These are phyloP conservation scores for Rhinichthys klamathensis DNA, from an alignment of 2,113 vertebrate species.

Conservation along the genomic window DNA sequence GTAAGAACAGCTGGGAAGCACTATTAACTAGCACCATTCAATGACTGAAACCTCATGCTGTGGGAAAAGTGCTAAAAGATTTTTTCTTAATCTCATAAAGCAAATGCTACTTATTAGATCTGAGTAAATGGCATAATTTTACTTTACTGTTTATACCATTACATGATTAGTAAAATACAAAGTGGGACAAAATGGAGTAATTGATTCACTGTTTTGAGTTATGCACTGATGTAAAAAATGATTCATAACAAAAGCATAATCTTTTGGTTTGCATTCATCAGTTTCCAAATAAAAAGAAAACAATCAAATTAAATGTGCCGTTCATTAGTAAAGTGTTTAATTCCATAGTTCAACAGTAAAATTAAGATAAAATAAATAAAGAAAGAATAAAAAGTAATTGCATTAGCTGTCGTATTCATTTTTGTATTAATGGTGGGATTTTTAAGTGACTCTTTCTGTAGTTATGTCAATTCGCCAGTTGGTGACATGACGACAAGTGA, in stretches of 20 bases:
- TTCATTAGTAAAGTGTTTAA: too few species aligned
- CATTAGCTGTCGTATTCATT: background rate
- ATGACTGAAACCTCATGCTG: conserved; percentile 30
- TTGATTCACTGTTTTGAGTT: background rate
- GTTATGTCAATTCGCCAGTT: background rate
- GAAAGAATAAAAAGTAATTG: background rate
- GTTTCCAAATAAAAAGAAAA: background rate
- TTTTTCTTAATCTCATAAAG: background rate
- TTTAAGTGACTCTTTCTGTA: background rate
- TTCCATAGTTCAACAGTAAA: too few species aligned
- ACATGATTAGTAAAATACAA: background rate
- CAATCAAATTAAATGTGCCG: too few species aligned
- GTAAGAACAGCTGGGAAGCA: conserved; percentile 38
- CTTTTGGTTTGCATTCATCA: background rate
- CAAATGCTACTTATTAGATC: background rate
- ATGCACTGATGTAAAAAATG: background rate
- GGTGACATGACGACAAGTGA: background rate
- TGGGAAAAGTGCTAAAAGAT: conserved; percentile 19
- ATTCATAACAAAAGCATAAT: background rate
- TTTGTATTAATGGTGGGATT: background rate
- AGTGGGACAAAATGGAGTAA: background rate
- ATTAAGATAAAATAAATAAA: too few species aligned
- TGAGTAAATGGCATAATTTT: background rate
- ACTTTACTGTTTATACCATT: background rate
- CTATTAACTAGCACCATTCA: conserved; percentile 16